Evolutionary conservation across 2,113 vertebrate genomes (phyloP).

Genomic region (Nothocercus nigrocapillus): DNA sequence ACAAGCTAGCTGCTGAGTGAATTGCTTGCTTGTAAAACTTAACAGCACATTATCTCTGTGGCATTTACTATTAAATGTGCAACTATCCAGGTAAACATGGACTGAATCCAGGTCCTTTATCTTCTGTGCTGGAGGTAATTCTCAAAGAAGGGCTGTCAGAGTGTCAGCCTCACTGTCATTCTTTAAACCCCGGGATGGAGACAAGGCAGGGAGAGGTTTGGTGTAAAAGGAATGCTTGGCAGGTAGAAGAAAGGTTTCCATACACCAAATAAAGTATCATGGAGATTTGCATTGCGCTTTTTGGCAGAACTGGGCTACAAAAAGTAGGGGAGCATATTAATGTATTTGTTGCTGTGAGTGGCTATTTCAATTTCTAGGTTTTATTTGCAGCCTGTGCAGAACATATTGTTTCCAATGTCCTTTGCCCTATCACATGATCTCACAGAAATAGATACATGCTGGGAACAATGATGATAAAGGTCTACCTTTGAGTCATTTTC

Average conservation of each 20-base stretch:
- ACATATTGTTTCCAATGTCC: background rate
- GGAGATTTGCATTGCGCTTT: background rate
- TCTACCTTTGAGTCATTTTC: background rate
- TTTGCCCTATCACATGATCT: background rate
- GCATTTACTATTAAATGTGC: conserved; percentile 2
- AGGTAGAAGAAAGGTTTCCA: background rate
- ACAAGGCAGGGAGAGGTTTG: background rate
- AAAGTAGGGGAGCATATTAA: background rate
- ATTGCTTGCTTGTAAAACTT: conserved; percentile 5
- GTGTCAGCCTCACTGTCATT: background rate
- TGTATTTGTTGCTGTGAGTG: background rate
- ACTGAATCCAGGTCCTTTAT: background rate
- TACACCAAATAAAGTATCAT: background rate
- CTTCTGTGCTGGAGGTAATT: background rate
- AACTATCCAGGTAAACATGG: background rate
- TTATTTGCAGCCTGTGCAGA: background rate
- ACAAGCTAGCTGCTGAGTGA: background rate
- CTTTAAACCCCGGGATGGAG: background rate
- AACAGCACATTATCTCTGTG: background rate
- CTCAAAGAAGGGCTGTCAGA: background rate
- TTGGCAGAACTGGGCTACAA: background rate
- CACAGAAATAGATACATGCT: background rate
- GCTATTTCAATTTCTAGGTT: background rate
- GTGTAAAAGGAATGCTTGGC: background rate
- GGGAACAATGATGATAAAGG: background rate